A percentile compares a stretch with the other conserved stretches of the same genome.
Conservation (phyloP, 2,888 invertebrate species). For the Mongoloraphidia duomilia region DNA sequence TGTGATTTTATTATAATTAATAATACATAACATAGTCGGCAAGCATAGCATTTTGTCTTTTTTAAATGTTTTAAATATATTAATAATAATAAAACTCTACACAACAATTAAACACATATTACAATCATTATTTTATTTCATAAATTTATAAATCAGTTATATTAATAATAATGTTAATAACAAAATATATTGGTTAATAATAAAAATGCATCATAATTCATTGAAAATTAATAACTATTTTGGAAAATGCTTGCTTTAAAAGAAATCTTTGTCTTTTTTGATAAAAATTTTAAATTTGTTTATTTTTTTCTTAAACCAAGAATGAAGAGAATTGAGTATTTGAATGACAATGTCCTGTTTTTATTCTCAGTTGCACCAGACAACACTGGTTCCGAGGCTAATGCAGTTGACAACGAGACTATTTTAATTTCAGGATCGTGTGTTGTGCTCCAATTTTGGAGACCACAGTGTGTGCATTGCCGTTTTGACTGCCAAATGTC, state of each 20-base stretch:
- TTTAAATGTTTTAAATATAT: neutral
- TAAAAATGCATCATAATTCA: too few relatives aligned
- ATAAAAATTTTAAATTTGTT: neutral
- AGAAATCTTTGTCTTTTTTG: neutral
- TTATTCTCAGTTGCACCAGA: constrained; percentile 1
- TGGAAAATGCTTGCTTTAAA: neutral
- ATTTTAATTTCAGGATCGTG: too few relatives aligned
- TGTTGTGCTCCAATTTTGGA: too few relatives aligned
- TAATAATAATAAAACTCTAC: neutral
- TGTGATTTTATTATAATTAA: constrained; percentile 20
- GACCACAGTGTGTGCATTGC: too few relatives aligned
- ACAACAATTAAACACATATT: neutral
- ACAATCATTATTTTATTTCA: constrained; percentile 1
- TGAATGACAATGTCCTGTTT: neutral
- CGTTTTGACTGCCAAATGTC: too few relatives aligned
- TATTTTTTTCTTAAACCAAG: neutral
- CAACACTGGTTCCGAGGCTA: neutral
- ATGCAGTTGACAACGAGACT: neutral
- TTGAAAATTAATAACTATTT: neutral
- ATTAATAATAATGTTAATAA: neutral
- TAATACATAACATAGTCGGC: constrained; percentile 25
- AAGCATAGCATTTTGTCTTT: constrained; percentile 13
- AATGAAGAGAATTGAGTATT: neutral
- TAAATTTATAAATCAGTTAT: neutral
- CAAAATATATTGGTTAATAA: neutral